Conservation (phyloP, 1,140 invertebrate genomes). For the Luehdorfia chinensis region DNA sequence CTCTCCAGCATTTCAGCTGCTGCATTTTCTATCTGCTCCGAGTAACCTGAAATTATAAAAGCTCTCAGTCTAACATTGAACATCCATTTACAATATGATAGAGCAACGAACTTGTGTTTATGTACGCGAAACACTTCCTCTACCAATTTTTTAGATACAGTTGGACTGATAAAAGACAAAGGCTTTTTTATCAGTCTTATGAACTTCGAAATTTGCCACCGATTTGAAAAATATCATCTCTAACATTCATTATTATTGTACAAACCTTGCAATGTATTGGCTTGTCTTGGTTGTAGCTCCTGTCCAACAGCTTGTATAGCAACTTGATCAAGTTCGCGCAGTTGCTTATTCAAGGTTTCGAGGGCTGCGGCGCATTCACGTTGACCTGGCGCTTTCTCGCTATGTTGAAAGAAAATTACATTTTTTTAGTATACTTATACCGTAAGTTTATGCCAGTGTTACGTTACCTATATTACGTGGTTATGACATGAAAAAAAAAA, state of each 20-base stretch:
- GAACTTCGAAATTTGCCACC: no score
- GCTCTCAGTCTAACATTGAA: neutral
- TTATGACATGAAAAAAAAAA: no score
- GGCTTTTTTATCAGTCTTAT: no score
- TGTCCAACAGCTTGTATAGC: conserved; percentile 92
- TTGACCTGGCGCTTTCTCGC: conserved; percentile 97
- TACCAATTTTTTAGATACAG: no score
- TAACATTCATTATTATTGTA: no score
- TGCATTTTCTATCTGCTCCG: conserved; percentile 86
- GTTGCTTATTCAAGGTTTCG: conserved; percentile 85
- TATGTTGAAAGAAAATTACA: conserved; percentile 33
- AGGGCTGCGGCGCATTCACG: conserved; percentile 94
- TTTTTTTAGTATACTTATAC: no score
- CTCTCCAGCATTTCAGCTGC: conserved; percentile 87
- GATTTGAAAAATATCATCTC: no score
- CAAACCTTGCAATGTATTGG: conserved; percentile 86
- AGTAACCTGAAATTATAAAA: conserved; percentile 76
- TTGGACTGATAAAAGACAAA: neutral
- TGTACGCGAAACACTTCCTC: no score
- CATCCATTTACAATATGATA: no score
- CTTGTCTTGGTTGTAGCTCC: conserved; percentile 83
- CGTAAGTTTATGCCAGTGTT: no score
- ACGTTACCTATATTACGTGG: no score
- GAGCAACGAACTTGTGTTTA: no score
- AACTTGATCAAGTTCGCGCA: conserved; percentile 91